phyloP scores from a whole-genome alignment of 2,888 invertebrate species.

The Lasioglossum zephyrum region DNA sequence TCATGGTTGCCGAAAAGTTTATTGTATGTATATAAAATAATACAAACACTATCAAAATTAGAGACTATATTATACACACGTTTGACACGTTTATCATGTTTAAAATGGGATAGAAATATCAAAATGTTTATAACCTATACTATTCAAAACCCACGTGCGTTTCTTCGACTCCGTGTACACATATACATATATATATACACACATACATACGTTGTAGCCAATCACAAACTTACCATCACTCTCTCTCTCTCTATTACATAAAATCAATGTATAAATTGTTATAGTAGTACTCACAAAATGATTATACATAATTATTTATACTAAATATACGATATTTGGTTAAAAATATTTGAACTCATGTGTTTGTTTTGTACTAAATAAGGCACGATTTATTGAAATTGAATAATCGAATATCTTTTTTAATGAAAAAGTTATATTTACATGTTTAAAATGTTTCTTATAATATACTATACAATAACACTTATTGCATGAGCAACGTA shows the following conservation, averaged over 20 bases:
- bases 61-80: background rate
- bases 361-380: conserved; percentile 19
- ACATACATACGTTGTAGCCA: background rate
- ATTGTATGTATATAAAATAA: background rate
- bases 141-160: conserved; percentile 20
- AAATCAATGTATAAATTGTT: background rate
- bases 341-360: background rate
- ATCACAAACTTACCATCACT: background rate
- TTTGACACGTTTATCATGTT: background rate
- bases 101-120: background rate
- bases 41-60: background rate
- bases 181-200: too few relatives aligned
- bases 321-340: background rate
- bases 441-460: conserved; percentile 26
- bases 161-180: background rate
- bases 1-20: conserved; percentile 17
- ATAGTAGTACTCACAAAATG: background rate
- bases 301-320: background rate
- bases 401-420: background rate
- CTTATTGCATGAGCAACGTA: conserved; percentile 20
- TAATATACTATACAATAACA: conserved; percentile 17
- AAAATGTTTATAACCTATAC: conserved; percentile 37
- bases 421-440: conserved; percentile 15
- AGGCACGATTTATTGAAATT: background rate
- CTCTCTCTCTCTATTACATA: too few relatives aligned